Evolutionary conservation across 2,113 vertebrate species (phyloP).

Genomic region (Orycteropus afer): DNA sequence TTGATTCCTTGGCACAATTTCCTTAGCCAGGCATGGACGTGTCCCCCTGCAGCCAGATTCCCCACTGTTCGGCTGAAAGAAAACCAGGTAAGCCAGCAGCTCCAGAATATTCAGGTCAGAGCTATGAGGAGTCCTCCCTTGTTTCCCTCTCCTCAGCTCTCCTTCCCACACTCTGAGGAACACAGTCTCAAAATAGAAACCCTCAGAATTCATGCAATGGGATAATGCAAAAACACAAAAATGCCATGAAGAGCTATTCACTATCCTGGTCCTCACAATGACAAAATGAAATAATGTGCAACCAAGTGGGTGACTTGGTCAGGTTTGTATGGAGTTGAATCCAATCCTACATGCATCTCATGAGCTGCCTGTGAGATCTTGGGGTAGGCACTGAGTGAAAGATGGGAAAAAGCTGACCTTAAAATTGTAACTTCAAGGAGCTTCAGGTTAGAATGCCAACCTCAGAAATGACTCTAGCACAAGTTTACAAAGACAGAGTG

Average conservation of each 20-base stretch:
- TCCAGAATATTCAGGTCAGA: constrained; percentile 15
- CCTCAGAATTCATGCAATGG: not conserved
- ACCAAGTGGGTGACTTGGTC: not conserved
- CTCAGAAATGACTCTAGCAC: not conserved
- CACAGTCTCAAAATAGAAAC: constrained; percentile 55
- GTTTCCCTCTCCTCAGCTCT: not conserved
- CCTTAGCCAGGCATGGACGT: not conserved
- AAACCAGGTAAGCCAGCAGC: not conserved
- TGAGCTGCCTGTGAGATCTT: not conserved
- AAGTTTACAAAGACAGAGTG: not conserved
- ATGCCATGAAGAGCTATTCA: not conserved
- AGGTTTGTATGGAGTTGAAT: not conserved
- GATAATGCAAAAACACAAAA: not conserved
- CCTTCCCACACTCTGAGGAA: not conserved
- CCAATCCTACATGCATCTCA: not conserved
- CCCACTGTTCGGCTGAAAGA: not conserved
- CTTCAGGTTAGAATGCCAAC: not conserved
- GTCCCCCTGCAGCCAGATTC: not conserved
- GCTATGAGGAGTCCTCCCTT: not conserved
- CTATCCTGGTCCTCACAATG: not conserved
- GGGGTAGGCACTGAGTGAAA: not conserved
- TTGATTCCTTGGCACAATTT: not conserved
- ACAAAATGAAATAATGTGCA: not conserved
- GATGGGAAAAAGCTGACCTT: not conserved
- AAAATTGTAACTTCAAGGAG: not conserved